Evolutionary conservation across 1,140 invertebrate genomes (phyloP).

Genomic region (Drosophila dunni): DNA sequence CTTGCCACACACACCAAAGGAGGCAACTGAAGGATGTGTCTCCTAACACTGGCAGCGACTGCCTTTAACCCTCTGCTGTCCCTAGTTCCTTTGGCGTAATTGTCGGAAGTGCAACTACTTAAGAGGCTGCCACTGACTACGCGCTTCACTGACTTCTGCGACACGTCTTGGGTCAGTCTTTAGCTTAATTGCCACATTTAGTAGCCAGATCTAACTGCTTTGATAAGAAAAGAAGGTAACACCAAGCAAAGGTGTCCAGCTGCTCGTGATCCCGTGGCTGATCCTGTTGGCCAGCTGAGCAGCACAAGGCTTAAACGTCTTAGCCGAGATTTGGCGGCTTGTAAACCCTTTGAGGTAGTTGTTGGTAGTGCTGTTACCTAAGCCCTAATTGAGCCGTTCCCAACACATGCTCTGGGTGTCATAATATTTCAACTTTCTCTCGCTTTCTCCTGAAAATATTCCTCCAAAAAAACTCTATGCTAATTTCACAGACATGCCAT

Average conservation of each 20-base stretch:
- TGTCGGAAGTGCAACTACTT: constrained; percentile 77
- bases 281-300: too few species aligned
- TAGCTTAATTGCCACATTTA: constrained; percentile 76
- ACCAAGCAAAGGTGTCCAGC: neutral
- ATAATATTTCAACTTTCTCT: constrained; percentile 55
- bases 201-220: constrained; percentile 9
- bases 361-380: neutral
- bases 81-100: constrained; percentile 37
- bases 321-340: constrained; percentile 46
- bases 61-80: too few species aligned
- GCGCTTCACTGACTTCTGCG: constrained; percentile 55
- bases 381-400: constrained; percentile 68
- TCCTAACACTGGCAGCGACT: too few species aligned
- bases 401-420: constrained; percentile 45
- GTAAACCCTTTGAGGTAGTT: constrained; percentile 27
- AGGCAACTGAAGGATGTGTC: too few species aligned
- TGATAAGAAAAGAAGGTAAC: too few species aligned
- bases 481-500: constrained; percentile 36
- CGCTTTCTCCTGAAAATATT: neutral
- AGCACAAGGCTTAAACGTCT: constrained; percentile 4
- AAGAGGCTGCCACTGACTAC: constrained; percentile 49
- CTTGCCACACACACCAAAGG: constrained; percentile 29
- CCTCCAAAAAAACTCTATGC: constrained; percentile 7
- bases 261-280: neutral
- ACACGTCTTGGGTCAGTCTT: constrained; percentile 34